Evolutionary conservation across 2,113 vertebrate species (phyloP).

Genomic region (Sorex fumeus): DNA sequence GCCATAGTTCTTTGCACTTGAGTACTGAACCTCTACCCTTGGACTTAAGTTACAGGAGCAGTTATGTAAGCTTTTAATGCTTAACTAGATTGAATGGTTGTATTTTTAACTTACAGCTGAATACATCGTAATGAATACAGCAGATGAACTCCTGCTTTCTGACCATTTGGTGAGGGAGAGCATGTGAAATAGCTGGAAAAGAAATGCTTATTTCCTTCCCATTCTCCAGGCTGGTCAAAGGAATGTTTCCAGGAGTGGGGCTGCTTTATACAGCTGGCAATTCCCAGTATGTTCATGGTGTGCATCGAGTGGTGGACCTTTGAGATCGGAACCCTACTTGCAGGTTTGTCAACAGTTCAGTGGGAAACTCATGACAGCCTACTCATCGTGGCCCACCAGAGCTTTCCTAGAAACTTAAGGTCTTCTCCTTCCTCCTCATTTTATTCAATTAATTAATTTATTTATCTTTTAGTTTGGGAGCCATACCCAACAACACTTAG

Average conservation of each 20-base stretch:
- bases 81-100: not conserved
- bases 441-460: not conserved
- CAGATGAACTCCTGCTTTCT: not conserved
- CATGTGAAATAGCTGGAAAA: not conserved
- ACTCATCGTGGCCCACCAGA: no score
- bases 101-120: not conserved
- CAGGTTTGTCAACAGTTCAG: slow-evolving; percentile 86
- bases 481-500: no score
- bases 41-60: not conserved
- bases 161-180: not conserved
- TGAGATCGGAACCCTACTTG: slow-evolving; percentile 93
- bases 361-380: not conserved
- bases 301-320: slow-evolving; percentile 97
- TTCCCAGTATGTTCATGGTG: slow-evolving; percentile 93
- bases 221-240: slow-evolving; percentile 91
- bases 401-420: not conserved
- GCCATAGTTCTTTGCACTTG: not conserved
- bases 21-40: not conserved
- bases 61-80: not conserved
- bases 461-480: no score
- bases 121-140: not conserved
- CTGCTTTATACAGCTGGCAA: slow-evolving; percentile 91
- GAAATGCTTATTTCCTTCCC: not conserved
- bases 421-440: not conserved
- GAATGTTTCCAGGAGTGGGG: slow-evolving; percentile 94